phyloP scores from a whole-genome alignment of 2,113 vertebrate species.

The Notechis scutatus region DNA sequence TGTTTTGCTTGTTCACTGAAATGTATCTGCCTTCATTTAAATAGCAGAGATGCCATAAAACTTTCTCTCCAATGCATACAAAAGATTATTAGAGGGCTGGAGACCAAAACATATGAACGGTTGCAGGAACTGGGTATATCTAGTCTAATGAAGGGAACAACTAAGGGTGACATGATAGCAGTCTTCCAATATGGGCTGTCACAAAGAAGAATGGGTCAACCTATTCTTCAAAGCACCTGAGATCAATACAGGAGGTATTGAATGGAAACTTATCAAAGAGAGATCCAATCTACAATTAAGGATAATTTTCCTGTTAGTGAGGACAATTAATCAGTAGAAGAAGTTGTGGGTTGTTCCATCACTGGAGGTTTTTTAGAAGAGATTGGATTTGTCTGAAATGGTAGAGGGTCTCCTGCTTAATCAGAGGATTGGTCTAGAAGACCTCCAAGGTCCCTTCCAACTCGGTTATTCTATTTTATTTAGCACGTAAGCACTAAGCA shows the following conservation, averaged over 20 bases:
- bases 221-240: background rate
- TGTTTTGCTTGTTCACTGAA: constrained; percentile 15
- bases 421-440: no score
- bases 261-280: background rate
- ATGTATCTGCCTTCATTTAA: background rate
- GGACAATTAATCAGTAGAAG: no score
- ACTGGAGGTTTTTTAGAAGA: no score
- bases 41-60: background rate
- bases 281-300: no score
- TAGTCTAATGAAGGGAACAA: background rate
- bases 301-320: no score
- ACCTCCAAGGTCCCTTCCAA: no score
- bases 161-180: background rate
- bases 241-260: background rate
- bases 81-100: background rate
- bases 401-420: no score
- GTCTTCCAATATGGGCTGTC: background rate
- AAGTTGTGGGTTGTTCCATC: no score
- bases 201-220: background rate
- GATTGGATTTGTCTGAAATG: no score
- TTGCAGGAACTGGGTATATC: background rate
- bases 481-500: background rate
- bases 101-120: background rate
- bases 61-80: background rate
- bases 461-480: background rate